phyloP scores from a whole-genome alignment of 2,888 invertebrate genomes.

The Plutella xylostella region DNA sequence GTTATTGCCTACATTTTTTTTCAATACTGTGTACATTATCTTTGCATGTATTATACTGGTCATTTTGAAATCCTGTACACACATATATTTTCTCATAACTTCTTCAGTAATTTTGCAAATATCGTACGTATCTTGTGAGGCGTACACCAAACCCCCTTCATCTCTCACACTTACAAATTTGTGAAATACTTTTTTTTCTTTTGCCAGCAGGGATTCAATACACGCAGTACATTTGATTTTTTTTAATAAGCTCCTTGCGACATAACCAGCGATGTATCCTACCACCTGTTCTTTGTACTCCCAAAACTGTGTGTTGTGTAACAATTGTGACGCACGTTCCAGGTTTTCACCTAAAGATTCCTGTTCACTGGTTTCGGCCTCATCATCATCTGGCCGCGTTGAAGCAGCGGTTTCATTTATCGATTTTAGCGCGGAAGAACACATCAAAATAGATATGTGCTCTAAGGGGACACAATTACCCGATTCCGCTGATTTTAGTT shows the following conservation, averaged over 20 bases:
- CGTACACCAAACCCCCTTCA: conserved; percentile 14
- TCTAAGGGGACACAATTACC: conserved; percentile 18
- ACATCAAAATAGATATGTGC: conserved; percentile 14
- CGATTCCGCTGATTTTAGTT: conserved; percentile 10
- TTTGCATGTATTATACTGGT: conserved; percentile 1
- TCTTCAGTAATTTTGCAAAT: conserved; percentile 14
- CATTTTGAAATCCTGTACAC: neutral
- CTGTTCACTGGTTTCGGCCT: neutral
- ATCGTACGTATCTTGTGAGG: conserved; percentile 14
- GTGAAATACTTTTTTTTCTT: neutral
- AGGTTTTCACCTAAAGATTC: neutral
- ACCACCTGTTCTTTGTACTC: conserved; percentile 10
- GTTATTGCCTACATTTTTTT: neutral
- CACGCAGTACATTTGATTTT: conserved; percentile 2
- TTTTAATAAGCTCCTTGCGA: neutral
- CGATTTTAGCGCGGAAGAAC: conserved; percentile 14
- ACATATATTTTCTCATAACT: conserved; percentile 11
- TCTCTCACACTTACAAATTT: conserved; percentile 8
- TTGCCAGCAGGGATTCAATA: neutral
- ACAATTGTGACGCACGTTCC: neutral
- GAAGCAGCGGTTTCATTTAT: conserved; percentile 12
- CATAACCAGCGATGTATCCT: conserved; percentile 14
- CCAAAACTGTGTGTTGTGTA: neutral
- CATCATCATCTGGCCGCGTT: conserved; percentile 1
- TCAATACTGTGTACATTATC: neutral